Conservation (phyloP, 2,888 invertebrate species). For the Malacosoma neustria region DNA sequence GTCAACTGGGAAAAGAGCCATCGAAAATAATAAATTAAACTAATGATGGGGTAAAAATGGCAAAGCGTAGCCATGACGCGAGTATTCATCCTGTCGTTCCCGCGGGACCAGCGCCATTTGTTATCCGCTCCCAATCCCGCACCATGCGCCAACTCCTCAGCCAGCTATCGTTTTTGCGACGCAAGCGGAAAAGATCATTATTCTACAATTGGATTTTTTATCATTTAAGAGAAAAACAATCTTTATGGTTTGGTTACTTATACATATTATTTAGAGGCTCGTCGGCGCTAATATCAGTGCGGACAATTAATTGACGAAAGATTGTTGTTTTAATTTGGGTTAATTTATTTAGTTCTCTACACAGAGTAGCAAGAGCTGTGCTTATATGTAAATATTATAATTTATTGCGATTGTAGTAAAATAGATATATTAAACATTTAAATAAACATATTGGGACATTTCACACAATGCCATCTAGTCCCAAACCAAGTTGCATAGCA, state of each 20-base stretch:
- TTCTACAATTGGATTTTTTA: slow-evolving; percentile 31
- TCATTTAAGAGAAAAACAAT: slow-evolving; percentile 14
- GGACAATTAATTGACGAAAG: no score
- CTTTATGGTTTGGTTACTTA: slow-evolving; percentile 21
- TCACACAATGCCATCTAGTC: no score
- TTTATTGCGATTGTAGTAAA: no score
- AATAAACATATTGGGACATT: no score
- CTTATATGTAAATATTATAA: no score
- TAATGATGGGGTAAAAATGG: slow-evolving; percentile 37
- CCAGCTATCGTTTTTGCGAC: slow-evolving; percentile 12
- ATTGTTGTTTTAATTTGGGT: no score
- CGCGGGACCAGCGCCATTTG: slow-evolving; percentile 42
- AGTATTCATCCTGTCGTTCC: slow-evolving; percentile 19
- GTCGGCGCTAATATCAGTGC: no score
- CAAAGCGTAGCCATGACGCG: slow-evolving; percentile 18
- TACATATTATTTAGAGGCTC: no score
- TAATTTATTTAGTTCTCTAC: no score
- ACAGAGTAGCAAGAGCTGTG: no score
- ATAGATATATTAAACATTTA: no score
- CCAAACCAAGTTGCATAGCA: no score
- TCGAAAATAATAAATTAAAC: slow-evolving; percentile 28
- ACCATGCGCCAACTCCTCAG: slow-evolving; percentile 13
- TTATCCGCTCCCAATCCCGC: slow-evolving; percentile 20
- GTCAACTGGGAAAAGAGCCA: slow-evolving; percentile 15
- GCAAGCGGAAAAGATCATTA: slow-evolving; percentile 12